Evolutionary conservation across 2,888 invertebrate species (phyloP).

Genomic region (Cyclophora punctaria): DNA sequence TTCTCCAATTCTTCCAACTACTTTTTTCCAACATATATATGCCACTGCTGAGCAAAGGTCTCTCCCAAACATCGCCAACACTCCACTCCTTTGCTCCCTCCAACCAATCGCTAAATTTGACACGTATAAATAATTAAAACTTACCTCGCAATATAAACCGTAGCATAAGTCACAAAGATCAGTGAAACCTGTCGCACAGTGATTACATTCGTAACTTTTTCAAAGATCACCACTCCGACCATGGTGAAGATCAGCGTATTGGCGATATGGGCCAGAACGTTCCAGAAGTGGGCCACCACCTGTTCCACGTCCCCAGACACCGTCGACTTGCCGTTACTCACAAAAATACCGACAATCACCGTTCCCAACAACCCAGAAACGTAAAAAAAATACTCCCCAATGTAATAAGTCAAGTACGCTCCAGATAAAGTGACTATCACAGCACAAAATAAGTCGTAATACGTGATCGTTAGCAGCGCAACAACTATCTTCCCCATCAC

Average conservation of each 20-base stretch:
- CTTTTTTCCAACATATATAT: too few relatives aligned
- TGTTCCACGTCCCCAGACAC: constrained; percentile 58
- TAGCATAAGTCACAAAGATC: constrained; percentile 61
- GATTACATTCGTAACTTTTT: constrained; percentile 60
- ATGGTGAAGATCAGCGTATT: constrained; percentile 77
- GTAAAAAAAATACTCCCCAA: constrained; percentile 61
- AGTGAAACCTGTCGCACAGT: constrained; percentile 51
- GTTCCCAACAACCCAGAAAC: constrained; percentile 58
- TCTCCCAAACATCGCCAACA: too few relatives aligned
- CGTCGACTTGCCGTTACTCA: constrained; percentile 52
- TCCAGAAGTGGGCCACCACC: constrained; percentile 50
- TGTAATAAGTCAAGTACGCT: constrained; percentile 55
- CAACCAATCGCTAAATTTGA: too few relatives aligned
- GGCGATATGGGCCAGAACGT: constrained; percentile 44
- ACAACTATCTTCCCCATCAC: constrained; percentile 52
- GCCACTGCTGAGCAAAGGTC: too few relatives aligned
- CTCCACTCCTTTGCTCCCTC: too few relatives aligned
- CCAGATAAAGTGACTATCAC: constrained; percentile 52
- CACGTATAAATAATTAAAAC: constrained; percentile 3
- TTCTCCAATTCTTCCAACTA: too few relatives aligned
- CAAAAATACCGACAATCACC: constrained; percentile 50
- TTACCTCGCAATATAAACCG: constrained; percentile 59
- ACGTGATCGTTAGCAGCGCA: constrained; percentile 47
- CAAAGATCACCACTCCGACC: constrained; percentile 76
- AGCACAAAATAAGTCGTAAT: constrained; percentile 52